Percentiles rank a stretch among this genome's conserved stretches.
phyloP scores from a whole-genome alignment of 2,888 invertebrate species.

The Melitaea athalia region DNA sequence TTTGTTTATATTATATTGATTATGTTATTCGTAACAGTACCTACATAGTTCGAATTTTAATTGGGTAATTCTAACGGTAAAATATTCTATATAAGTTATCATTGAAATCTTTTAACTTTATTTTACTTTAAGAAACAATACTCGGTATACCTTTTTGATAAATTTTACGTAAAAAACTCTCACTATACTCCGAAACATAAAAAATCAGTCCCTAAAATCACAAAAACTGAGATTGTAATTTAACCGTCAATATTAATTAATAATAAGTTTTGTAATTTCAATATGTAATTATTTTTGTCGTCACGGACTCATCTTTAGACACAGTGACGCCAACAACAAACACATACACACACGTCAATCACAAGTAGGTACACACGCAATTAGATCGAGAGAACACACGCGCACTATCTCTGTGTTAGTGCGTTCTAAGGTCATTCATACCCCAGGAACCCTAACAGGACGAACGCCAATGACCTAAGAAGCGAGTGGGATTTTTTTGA shows the following conservation, averaged over 20 bases:
- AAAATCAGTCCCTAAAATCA: neutral
- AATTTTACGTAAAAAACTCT: neutral
- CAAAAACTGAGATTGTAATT: neutral
- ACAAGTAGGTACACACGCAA: constrained; percentile 5
- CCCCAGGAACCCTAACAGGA: constrained; percentile 49
- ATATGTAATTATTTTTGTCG: constrained; percentile 13
- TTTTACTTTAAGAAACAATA: too few species aligned
- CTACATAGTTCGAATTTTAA: neutral
- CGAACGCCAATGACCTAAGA: constrained; percentile 49
- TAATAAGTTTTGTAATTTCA: neutral
- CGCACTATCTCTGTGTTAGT: constrained; percentile 24
- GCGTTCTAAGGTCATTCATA: constrained; percentile 50
- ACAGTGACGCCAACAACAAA: constrained; percentile 36
- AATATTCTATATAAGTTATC: neutral
- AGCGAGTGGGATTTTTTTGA: constrained; percentile 35
- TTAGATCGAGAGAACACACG: neutral
- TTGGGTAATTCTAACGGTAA: neutral
- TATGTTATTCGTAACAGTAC: neutral
- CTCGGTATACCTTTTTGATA: too few species aligned
- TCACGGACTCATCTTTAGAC: constrained; percentile 35
- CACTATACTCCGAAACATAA: neutral
- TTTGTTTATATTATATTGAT: neutral
- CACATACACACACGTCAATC: constrained; percentile 21
- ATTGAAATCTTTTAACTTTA: too few species aligned
- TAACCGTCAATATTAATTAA: neutral